A percentile compares a stretch with the other conserved stretches of the same genome.
Evolutionary conservation across 2,113 vertebrate genomes (phyloP).

Genomic region (Phocoena phocoena): DNA sequence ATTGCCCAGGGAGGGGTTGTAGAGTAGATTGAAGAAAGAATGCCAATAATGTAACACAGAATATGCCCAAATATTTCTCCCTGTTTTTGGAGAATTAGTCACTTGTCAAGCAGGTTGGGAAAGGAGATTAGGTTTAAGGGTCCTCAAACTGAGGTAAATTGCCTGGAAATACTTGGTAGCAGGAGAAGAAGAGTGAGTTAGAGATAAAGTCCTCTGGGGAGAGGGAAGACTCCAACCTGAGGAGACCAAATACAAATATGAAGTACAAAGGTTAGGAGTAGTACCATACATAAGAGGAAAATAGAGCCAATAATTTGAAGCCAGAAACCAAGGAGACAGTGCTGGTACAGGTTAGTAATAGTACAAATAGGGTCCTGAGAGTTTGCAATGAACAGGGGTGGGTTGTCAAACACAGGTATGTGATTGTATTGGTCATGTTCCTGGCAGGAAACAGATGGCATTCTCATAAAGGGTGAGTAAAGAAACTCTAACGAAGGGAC

Average conservation of each 20-base stretch:
- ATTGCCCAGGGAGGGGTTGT: not conserved
- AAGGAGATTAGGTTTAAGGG: not conserved
- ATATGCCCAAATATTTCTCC: not conserved
- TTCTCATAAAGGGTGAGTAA: not conserved
- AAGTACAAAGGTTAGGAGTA: not conserved
- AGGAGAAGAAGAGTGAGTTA: not conserved
- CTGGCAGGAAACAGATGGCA: not conserved
- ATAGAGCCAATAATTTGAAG: not conserved
- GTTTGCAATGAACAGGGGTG: not conserved
- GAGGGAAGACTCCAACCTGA: not conserved
- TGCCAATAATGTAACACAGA: not conserved
- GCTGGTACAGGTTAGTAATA: not conserved
- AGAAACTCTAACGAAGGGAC: not conserved
- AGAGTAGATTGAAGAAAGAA: not conserved
- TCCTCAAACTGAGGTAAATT: not conserved
- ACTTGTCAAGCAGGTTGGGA: not conserved
- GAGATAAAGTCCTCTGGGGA: not conserved
- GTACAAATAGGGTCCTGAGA: not conserved
- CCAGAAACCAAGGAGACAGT: not conserved
- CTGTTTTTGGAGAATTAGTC: not conserved
- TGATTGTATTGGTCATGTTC: not conserved
- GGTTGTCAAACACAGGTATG: not conserved
- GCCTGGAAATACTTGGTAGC: not conserved
- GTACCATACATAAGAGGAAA: not conserved
- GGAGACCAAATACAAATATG: not conserved